These are phyloP conservation scores for Asbolus verrucosus DNA, from an alignment of 1,140 invertebrate genomes.

Conservation along the genomic window DNA sequence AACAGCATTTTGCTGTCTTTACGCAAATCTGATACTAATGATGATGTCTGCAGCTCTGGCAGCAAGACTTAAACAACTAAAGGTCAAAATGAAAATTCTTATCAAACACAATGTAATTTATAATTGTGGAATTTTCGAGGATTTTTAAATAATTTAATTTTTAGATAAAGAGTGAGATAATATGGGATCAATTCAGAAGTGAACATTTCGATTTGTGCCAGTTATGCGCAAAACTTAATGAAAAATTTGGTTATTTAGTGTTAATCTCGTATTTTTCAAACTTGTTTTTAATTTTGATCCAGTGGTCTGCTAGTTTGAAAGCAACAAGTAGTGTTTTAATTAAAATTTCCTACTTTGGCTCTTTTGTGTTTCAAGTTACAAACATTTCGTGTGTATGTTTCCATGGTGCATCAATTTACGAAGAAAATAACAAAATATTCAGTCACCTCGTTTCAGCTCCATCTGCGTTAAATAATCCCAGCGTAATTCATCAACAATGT, in stretches of 20 bases:
- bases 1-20: background rate
- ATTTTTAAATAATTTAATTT: too few species aligned
- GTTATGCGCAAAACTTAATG: background rate
- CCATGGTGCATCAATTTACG: background rate
- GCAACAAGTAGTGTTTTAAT: too few species aligned
- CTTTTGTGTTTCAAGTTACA: background rate
- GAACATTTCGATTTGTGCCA: background rate
- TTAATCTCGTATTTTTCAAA: conserved; percentile 2
- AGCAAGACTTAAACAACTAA: background rate
- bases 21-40: background rate
- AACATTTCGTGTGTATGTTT: background rate
- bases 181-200: background rate
- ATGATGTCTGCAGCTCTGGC: background rate
- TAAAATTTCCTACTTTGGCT: background rate
- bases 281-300: background rate
- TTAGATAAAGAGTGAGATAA: background rate
- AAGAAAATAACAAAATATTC: background rate
- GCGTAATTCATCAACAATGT: too few species aligned
- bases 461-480: too few species aligned
- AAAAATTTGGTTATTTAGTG: background rate
- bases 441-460: too few species aligned
- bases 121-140: too few species aligned
- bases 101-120: background rate
- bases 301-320: too few species aligned
- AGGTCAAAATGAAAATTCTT: background rate